Evolutionary conservation across 2,888 invertebrate species (phyloP).

Genomic region (Liodrosophila aerea): DNA sequence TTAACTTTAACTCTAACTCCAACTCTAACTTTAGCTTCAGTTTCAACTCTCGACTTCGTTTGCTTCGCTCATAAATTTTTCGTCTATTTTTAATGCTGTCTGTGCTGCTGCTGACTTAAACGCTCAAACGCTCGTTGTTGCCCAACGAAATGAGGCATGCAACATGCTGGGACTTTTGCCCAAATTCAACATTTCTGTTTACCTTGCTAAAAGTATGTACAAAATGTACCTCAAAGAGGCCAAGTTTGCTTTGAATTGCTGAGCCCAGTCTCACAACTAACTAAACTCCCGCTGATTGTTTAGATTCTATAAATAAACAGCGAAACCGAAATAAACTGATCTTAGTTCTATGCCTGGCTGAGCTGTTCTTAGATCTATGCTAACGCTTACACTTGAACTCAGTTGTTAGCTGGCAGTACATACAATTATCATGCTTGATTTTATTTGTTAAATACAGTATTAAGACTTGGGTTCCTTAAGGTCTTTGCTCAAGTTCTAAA

Average conservation of each 20-base stretch:
- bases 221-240: conserved; percentile 18
- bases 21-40: neutral
- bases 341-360: neutral
- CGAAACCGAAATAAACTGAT: neutral
- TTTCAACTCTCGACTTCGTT: conserved; percentile 35
- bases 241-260: neutral
- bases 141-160: conserved; percentile 27
- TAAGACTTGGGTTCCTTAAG: no score
- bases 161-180: conserved; percentile 29
- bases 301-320: neutral
- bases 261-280: neutral
- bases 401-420: no score
- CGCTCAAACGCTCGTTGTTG: conserved; percentile 19
- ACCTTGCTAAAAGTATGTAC: conserved; percentile 10
- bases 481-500: no score
- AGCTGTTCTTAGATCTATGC: neutral
- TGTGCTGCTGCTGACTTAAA: conserved; percentile 38
- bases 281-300: neutral
- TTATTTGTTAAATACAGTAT: no score
- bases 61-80: conserved; percentile 33
- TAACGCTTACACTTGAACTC: neutral
- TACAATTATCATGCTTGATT: no score
- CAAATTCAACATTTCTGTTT: no score
- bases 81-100: conserved; percentile 34
- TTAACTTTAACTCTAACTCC: conserved; percentile 17